Percentiles rank a stretch among this genome's conserved stretches.
Conservation (phyloP, 2,888 invertebrate genomes). For the Perizoma affinitatum region DNA sequence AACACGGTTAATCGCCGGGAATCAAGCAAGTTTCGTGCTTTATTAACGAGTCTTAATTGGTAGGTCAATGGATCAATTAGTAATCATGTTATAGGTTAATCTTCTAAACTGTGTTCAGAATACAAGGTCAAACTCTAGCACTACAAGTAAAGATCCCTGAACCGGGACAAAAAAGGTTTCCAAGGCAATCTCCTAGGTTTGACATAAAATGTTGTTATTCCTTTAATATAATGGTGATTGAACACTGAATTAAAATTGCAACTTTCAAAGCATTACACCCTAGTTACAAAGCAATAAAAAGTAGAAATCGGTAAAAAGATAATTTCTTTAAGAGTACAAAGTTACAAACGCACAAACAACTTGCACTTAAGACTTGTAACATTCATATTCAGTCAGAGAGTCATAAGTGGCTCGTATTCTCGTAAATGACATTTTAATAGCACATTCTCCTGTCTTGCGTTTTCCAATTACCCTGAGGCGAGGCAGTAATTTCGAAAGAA, state of each 20-base stretch:
- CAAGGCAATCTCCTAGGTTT: too few species aligned
- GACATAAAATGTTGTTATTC: too few species aligned
- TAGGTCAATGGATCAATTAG: conserved; percentile 41
- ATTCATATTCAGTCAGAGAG: conserved; percentile 34
- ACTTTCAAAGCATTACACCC: conserved; percentile 9
- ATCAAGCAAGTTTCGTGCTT: conserved; percentile 33
- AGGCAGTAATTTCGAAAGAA: conserved; percentile 39
- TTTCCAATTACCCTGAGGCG: conserved; percentile 39
- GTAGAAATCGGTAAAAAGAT: conserved; percentile 11
- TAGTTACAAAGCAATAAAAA: conserved; percentile 8
- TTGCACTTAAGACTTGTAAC: conserved; percentile 18
- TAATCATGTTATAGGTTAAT: conserved; percentile 34
- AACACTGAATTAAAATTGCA: conserved; percentile 8
- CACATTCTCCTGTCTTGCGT: conserved; percentile 42
- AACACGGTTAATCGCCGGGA: conserved; percentile 26
- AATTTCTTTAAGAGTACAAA: conserved; percentile 12
- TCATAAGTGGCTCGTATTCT: conserved; percentile 36
- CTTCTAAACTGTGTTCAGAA: conserved; percentile 18
- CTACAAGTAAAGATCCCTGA: too few species aligned
- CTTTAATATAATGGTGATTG: background rate
- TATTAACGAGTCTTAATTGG: conserved; percentile 37
- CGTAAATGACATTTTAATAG: conserved; percentile 44
- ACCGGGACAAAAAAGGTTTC: too few species aligned
- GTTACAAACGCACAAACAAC: conserved; percentile 10
- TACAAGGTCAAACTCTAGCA: conserved; percentile 6